Evolutionary conservation across 92 coral and sea anemone species (phyloP), one percentile per base, ranked within the genome.

Genomic region (Epizoanthus illoricatus): DNA sequence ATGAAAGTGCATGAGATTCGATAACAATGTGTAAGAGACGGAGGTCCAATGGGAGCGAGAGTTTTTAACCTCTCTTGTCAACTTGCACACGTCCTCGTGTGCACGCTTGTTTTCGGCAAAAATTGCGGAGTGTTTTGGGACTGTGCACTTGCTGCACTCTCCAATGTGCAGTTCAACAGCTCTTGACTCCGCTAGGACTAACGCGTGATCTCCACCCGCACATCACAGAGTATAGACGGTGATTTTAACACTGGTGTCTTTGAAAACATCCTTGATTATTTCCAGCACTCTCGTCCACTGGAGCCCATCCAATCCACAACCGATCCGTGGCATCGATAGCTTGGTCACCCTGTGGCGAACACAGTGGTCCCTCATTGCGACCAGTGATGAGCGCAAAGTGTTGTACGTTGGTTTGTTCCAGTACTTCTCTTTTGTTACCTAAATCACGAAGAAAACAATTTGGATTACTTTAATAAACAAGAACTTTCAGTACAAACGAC

Each of bases 231-330:
- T 74, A 65, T 95, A 95, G 7, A 93, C 86, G 17, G 92, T 95
- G 40, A 93, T 67, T 20, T 80, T 62, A 47, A 93, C 70, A 79
- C 83, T 75, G 21, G 90, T 89, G 33, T 85, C 89, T 57, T 88
- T 55, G 87, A 93, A 95, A 16, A 89, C 91, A 40, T 90, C 81
- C 17, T 42, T 78, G 76, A 95, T 88, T 61, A 91, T 80, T 5
- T 85, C 69, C 81, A 61, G 66, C 40, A 93, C 98, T 75, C 81
- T 81, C 40, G 85, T 7, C 98, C 98, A 95, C 15, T 93, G 83
- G 17, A 95, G 84, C 11, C 88, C 83, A 87, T 95, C 98, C 43
- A 95, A 85, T 56, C 98, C 98, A 69, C 98, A 95, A 36, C 98
- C 98, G 24, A 95, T 95, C 65, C 80, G 81, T 36, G 98, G 98